Percentiles rank a stretch among this genome's conserved stretches.
phyloP scores from a whole-genome alignment of 2,888 invertebrate genomes.

The Bombylius discolor region DNA sequence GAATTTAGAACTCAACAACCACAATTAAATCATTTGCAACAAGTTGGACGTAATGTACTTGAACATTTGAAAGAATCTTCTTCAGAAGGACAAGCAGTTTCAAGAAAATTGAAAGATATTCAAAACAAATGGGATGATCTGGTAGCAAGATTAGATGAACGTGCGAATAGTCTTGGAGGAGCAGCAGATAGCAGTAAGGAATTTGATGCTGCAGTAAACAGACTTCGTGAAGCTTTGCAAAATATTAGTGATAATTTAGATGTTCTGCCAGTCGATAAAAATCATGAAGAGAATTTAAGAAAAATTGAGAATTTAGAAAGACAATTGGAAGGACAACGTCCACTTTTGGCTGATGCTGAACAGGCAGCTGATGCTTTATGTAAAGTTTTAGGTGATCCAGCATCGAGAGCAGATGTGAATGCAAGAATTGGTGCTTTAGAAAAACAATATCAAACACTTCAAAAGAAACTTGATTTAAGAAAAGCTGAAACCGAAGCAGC shows the following conservation, averaged over 20 bases:
- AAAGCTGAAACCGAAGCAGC: conserved; percentile 85
- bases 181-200: conserved; percentile 87
- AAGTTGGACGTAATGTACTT: conserved; percentile 64
- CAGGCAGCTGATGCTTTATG: conserved; percentile 81
- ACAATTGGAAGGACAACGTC: conserved; percentile 78
- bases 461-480: conserved; percentile 76
- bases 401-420: conserved; percentile 81
- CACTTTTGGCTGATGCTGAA: conserved; percentile 74
- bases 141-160: conserved; percentile 64
- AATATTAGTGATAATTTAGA: conserved; percentile 79
- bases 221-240: conserved; percentile 75
- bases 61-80: conserved; percentile 42
- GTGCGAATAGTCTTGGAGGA: conserved; percentile 79
- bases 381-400: conserved; percentile 77
- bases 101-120: conserved; percentile 58
- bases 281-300: conserved; percentile 74
- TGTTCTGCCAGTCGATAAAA: conserved; percentile 62
- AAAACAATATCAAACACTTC: conserved; percentile 74
- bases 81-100: conserved; percentile 51
- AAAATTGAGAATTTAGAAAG: conserved; percentile 80
- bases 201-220: conserved; percentile 76
- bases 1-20: conserved; percentile 91
- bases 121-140: conserved; percentile 72
- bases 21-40: conserved; percentile 70
- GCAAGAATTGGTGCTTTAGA: conserved; percentile 76